Percentiles rank a stretch among this genome's conserved stretches.
These are phyloP conservation scores for Drosophila cracens DNA, from an alignment of 2,888 invertebrate species.

Conservation along the genomic window DNA sequence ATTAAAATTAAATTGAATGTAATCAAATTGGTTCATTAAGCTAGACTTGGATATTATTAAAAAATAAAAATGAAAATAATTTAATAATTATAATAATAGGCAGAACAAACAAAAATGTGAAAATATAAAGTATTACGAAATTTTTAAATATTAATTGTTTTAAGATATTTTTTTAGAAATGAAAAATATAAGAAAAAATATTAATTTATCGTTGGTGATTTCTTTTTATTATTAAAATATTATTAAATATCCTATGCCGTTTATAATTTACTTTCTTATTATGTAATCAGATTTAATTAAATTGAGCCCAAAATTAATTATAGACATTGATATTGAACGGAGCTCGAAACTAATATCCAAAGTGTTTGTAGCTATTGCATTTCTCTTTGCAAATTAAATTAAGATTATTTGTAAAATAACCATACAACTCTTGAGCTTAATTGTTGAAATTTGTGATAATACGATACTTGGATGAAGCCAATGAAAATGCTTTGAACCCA, in stretches of 20 bases:
- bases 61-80: not conserved
- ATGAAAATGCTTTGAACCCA: slow-evolving; percentile 21
- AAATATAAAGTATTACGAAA: not conserved
- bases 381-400: not conserved
- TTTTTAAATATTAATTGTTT: too few relatives aligned
- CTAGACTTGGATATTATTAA: not conserved
- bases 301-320: not conserved
- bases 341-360: not conserved
- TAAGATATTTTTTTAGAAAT: too few relatives aligned
- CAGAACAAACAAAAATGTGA: not conserved
- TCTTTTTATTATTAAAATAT: not conserved
- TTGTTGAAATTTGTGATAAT: not conserved
- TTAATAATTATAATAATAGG: not conserved
- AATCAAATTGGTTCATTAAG: not conserved
- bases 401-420: not conserved
- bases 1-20: not conserved
- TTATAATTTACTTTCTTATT: not conserved
- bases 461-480: not conserved
- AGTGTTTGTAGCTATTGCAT: not conserved
- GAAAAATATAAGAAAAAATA: too few relatives aligned
- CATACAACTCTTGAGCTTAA: not conserved
- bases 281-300: not conserved
- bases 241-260: not conserved
- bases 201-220: not conserved
- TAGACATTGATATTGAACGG: not conserved